Conservation (phyloP, 2,113 vertebrate genomes). For the Nanorana parkeri region DNA sequence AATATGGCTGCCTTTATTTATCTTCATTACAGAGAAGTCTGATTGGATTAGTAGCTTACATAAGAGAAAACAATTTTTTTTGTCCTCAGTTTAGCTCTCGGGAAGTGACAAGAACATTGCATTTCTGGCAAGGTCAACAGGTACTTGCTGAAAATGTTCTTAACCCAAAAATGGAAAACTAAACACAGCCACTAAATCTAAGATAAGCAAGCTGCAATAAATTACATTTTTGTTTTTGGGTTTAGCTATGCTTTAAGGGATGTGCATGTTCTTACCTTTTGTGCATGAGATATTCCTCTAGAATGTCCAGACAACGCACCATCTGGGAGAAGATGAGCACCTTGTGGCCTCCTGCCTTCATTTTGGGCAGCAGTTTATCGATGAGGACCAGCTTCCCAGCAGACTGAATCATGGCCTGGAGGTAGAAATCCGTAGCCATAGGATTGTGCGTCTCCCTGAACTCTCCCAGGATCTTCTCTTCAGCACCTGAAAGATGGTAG, state of each 20-base stretch:
- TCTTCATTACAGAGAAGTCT: no score
- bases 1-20: no score
- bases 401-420: constrained; percentile 98
- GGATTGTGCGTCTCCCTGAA: constrained; percentile 91
- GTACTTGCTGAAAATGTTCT: no score
- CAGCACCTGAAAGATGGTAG: constrained; percentile 80
- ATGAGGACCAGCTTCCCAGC: constrained; percentile 97
- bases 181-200: background rate
- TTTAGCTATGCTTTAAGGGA: no score
- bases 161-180: no score
- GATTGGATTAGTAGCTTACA: no score
- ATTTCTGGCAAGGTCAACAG: no score
- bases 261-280: constrained; percentile 79
- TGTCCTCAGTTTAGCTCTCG: no score
- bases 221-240: no score
- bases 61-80: no score
- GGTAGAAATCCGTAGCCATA: constrained; percentile 88
- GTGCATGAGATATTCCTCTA: constrained; percentile 99
- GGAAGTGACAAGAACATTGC: no score
- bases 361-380: constrained; percentile 97
- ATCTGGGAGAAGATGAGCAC: constrained; percentile 99
- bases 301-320: constrained; percentile 97
- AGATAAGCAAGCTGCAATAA: background rate
- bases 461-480: constrained; percentile 97
- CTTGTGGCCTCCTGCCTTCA: constrained; percentile 98